phyloP scores from a whole-genome alignment of 1,140 invertebrate genomes.

The Drosophila sp. region DNA sequence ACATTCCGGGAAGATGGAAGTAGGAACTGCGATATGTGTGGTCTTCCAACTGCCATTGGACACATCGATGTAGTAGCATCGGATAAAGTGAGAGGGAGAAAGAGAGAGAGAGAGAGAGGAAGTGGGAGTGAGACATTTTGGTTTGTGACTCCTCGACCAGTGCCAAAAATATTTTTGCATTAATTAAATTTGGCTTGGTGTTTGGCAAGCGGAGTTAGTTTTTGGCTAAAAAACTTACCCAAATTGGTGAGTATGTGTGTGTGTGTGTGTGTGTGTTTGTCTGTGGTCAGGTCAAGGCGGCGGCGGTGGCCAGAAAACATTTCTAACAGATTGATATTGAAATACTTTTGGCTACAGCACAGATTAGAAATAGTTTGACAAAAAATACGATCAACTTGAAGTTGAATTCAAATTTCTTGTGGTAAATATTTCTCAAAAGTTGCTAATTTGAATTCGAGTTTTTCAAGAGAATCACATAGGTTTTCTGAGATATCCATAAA shows the following conservation, averaged over 20 bases:
- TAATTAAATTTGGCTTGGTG: conserved; percentile 19
- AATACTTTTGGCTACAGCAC: neutral
- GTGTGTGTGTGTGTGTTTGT: neutral
- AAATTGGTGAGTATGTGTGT: neutral
- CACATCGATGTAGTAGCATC: neutral
- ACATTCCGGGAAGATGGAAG: neutral
- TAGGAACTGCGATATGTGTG: conserved; percentile 4
- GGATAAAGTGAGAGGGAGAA: neutral
- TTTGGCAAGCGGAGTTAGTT: conserved; percentile 16
- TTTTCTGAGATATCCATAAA: no score
- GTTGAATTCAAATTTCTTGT: neutral
- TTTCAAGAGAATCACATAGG: no score
- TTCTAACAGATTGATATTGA: conserved; percentile 14
- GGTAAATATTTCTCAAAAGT: neutral
- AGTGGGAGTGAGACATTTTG: neutral
- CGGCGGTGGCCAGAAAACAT: conserved; percentile 1
- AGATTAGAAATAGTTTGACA: neutral
- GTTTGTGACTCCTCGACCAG: conserved; percentile 5
- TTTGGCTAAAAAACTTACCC: conserved; percentile 7
- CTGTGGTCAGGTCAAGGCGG: conserved; percentile 9
- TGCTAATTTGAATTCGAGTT: no score
- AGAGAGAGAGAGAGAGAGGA: neutral
- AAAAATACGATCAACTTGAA: neutral
- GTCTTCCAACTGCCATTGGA: conserved; percentile 9
- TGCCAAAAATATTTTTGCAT: conserved; percentile 23